A percentile compares a stretch with the other conserved stretches of the same genome.
Evolutionary conservation across 2,888 invertebrate genomes (phyloP).

Genomic region (Hydrotaea diabolus): DNA sequence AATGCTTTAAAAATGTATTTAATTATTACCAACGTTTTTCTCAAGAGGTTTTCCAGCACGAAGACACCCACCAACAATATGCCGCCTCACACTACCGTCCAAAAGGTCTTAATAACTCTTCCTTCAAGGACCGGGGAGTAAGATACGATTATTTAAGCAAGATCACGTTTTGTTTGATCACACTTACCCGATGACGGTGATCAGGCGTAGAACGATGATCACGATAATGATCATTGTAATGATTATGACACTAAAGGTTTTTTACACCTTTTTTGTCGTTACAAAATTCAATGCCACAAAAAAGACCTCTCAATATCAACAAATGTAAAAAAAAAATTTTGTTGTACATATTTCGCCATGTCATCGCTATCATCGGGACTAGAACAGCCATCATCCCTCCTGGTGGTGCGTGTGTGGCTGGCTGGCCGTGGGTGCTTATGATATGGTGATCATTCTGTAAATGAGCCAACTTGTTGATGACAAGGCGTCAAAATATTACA

Average conservation of each 20-base stretch:
- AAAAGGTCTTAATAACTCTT: slow-evolving; percentile 49
- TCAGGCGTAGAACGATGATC: slow-evolving; percentile 29
- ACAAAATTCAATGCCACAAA: background rate
- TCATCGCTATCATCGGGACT: slow-evolving; percentile 50
- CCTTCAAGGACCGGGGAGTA: slow-evolving; percentile 39
- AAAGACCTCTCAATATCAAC: slow-evolving; percentile 15
- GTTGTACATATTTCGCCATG: slow-evolving; percentile 24
- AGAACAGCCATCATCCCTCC: background rate
- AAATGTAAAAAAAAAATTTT: slow-evolving; percentile 42
- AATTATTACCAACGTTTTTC: background rate
- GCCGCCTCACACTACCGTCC: slow-evolving; percentile 18
- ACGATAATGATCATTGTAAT: background rate
- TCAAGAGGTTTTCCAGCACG: slow-evolving; percentile 23
- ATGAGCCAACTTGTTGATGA: slow-evolving; percentile 66
- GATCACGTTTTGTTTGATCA: slow-evolving; percentile 60
- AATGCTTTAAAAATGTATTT: slow-evolving; percentile 31
- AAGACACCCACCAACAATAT: background rate
- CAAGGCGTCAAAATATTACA: slow-evolving; percentile 66
- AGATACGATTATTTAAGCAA: slow-evolving; percentile 55
- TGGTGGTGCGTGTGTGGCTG: background rate
- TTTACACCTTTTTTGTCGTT: slow-evolving; percentile 24
- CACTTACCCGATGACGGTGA: slow-evolving; percentile 13
- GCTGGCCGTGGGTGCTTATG: slow-evolving; percentile 19
- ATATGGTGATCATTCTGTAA: slow-evolving; percentile 48
- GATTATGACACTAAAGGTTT: slow-evolving; percentile 43